Evolutionary conservation across 2,888 invertebrate species (phyloP).

Genomic region (Spialia ferax): DNA sequence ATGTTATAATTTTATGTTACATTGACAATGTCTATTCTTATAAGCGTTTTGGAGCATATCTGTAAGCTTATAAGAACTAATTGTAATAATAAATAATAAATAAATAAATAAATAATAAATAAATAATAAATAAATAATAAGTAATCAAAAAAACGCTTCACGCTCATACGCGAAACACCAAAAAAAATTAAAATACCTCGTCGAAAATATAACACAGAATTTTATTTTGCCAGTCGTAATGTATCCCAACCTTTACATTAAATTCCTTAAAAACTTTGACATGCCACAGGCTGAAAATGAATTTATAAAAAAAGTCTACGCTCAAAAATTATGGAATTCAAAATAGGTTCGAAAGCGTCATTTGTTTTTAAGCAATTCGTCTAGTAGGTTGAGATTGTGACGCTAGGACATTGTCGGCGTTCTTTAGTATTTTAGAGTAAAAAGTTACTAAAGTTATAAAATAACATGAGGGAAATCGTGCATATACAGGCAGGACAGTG

Average conservation of each 20-base stretch:
- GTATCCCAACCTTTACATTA: neutral
- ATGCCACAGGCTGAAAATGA: conserved; percentile 11
- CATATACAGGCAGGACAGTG: conserved; percentile 94
- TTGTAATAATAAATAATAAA: too few species aligned
- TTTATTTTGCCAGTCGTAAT: too few species aligned
- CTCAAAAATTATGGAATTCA: conserved; percentile 1
- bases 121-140: too few species aligned
- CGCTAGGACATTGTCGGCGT: conserved; percentile 49
- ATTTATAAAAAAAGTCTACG: neutral
- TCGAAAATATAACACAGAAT: too few species aligned
- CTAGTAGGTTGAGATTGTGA: conserved; percentile 67
- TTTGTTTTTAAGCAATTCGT: conserved; percentile 68
- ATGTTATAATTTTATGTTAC: too few species aligned
- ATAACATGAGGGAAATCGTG: conserved; percentile 92
- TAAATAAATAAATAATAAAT: too few species aligned
- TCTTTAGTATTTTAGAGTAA: conserved; percentile 48
- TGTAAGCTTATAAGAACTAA: too few species aligned
- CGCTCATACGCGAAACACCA: too few species aligned
- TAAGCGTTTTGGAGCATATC: too few species aligned
- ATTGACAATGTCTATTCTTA: too few species aligned
- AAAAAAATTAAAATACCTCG: too few species aligned
- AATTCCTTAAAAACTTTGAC: neutral
- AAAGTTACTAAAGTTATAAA: conserved; percentile 47
- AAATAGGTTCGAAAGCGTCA: conserved; percentile 48
- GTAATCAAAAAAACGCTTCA: too few species aligned